Evolutionary conservation across 2,113 vertebrate genomes (phyloP), one percentile per base, ranked within the genome.

Genomic region (Ptilorrhoa leucosticta): DNA sequence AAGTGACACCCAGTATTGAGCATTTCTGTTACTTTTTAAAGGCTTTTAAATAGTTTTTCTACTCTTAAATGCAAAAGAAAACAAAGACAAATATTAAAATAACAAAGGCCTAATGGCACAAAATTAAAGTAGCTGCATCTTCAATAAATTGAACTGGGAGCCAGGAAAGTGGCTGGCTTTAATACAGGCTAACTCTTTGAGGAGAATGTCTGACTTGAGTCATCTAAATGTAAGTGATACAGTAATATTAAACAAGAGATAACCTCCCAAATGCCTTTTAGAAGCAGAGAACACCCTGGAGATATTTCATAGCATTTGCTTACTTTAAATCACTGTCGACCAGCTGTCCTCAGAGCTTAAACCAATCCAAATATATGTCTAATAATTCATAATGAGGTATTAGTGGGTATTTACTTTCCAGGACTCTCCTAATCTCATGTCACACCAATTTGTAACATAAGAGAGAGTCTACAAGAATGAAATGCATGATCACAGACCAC

Each of bases 371-470:
- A 87, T 83, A 81, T 87, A 94, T 42, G 56, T 96, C 89, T 91
- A 86, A 94, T 73, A 87, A 89, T 92, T 95, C 69, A 81, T 95
- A 96, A 95, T 83, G 85, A 95, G 95, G 66, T 77, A 91, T 92
- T 87, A 90, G 87, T 1, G 6, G 61, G 82, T 84, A 89, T 75
- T 95, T 93, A 45, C 71, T 88, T 93, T 88, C 63, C 89, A 91
- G 70, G 80, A 75, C 69, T 79, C 75, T 72, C 48, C 57, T 96
- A 94, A 92, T 87, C 69, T 91, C 89, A 65, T 75, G 86, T 94
- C 78, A 73, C 90, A 95, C 70, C 85, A 57, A 71, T 78, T 82
- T 89, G 83, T 89, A 94, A 89, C 31, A 18, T 81, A 72, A 78
- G 72, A 81, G 48, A 85, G 88, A 91, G 31, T 65, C 72, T 81